Base-by-base conservation (phyloP, 2,888 invertebrate species). In the Morpho helenor region DNA sequence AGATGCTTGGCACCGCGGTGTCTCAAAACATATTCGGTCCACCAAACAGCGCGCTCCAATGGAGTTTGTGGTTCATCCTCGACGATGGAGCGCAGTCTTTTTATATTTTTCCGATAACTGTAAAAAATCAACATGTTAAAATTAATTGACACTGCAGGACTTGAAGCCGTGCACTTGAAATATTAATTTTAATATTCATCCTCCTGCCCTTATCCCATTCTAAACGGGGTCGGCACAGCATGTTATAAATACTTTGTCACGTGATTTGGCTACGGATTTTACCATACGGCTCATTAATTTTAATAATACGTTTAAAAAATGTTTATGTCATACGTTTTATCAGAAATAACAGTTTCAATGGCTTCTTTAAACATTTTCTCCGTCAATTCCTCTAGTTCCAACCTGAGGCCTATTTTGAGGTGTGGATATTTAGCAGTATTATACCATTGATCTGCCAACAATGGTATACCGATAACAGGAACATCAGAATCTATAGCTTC, bases 401-500 rank as follows among this genome's bases (percentile, higher is more conserved):
- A 42, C 44, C 46, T 57, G 3, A 50, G 40, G 3, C 67, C 64
- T 9, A 68, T 58, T 8, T 57, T 55, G 8, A 31, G 44, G 9
- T 41, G 16, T 7, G 23, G 41, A 59, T 53, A 56, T 43, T 44
- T 49, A 39, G 58, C 56, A 8, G 44, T 16, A 16, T 16, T 16
- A 16, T 16, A 16, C 16, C 16, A 16, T 16, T 16, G 16, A 16
- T 16, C 16, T 2, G 16, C 16, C 16, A 16, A 16, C 16, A 16
- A 16, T 2, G 16, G 16, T 16, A 16, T 16, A 16, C 16, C 16
- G 16, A 16, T 16, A 16, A 16, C 16, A 16, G 16, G 16, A 16
- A 16, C 16, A 16, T 2, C 16, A 16, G 16, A 1, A 16, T 16
- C 61, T 7, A 87, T 76, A 0, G 85, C 77, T 68, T 89, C 87